Conservation (phyloP, 30 jellyfish, hydroid and myxozoan genomes). For the Morbakka virulenta region DNA sequence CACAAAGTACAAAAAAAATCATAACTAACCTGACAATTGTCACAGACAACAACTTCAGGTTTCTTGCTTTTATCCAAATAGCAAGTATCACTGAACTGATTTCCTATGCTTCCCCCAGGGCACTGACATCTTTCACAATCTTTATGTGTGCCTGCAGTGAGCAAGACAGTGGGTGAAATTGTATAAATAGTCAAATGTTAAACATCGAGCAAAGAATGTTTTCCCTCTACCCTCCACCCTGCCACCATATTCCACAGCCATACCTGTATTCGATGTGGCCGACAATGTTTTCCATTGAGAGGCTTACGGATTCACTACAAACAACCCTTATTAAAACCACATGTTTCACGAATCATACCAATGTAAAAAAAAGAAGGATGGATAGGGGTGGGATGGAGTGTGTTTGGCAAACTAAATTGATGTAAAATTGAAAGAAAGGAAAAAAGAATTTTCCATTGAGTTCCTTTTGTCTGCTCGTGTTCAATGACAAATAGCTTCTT, state of each 20-base stretch:
- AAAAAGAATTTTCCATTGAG: no score
- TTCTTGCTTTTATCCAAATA: slow-evolving; percentile 1
- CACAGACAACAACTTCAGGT: slow-evolving; percentile 61
- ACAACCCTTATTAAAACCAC: no score
- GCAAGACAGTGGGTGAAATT: background rate
- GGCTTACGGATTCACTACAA: no score
- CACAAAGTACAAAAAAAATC: background rate
- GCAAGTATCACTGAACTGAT: slow-evolving; percentile 91
- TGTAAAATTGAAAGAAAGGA: no score
- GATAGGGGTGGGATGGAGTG: no score
- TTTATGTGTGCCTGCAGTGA: slow-evolving; percentile 64
- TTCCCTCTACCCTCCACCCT: background rate
- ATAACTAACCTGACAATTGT: slow-evolving; percentile 59
- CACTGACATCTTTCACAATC: slow-evolving; percentile 93
- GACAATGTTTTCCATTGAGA: no score
- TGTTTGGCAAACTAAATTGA: no score
- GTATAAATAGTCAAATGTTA: background rate
- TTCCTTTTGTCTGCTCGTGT: no score
- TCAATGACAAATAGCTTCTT: no score
- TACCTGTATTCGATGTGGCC: background rate
- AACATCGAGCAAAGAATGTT: background rate
- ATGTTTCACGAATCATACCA: no score
- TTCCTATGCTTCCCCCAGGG: slow-evolving; percentile 98
- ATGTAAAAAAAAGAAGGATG: no score
- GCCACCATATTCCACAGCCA: background rate